Evolutionary conservation across 2,113 vertebrate species (phyloP), one percentile per base, ranked within the genome.

Genomic region (Pseudorasbora parva): DNA sequence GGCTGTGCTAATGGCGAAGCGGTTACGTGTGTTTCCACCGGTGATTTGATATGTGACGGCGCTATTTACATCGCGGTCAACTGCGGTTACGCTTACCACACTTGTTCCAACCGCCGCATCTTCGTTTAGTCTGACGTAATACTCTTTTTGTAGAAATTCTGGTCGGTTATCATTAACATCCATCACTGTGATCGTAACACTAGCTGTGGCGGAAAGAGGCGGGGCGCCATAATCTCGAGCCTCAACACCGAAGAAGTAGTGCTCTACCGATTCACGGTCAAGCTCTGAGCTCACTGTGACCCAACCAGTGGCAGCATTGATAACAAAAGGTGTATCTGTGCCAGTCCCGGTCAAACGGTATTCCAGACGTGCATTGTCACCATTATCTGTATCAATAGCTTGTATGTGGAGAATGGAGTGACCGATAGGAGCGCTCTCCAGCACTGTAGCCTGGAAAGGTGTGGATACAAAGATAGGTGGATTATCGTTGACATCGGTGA

Each of bases 371-470:
- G 98, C 94, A 8, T 99, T 99, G 92, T 99, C 98, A 0, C 93
- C 96, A 0, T 96, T 96, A 87, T 99, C 98, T 0, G 97, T 98
- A 14, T 99, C 98, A 73, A 99, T 97, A 0, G 98, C 98, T 90
- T 99, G 98, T 88, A 99, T 98, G 88, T 99, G 98, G 85, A 99
- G 96, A 71, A 99, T 97, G 0, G 98, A 99, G 82, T 98, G 97
- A 45, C 98, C 98, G 0, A 98, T 85, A 0, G 98, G 98, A 3
- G 96, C 96, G 0, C 98, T 99, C 90, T 99, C 98, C 45, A 99
- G 92, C 33, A 99, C 97, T 0, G 97, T 97, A 1, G 97, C 96
- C 89, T 99, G 98, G 88, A 99, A 99, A 1, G 98, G 98, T 0
- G 98, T 99, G 81, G 97, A 99, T 71, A 99, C 98, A 91, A 99